Evolutionary conservation across 2,797 vertebrate genomes (phyloP), one percentile per base, ranked within the genome.

Genomic region (Craterocephalus amniculus): DNA sequence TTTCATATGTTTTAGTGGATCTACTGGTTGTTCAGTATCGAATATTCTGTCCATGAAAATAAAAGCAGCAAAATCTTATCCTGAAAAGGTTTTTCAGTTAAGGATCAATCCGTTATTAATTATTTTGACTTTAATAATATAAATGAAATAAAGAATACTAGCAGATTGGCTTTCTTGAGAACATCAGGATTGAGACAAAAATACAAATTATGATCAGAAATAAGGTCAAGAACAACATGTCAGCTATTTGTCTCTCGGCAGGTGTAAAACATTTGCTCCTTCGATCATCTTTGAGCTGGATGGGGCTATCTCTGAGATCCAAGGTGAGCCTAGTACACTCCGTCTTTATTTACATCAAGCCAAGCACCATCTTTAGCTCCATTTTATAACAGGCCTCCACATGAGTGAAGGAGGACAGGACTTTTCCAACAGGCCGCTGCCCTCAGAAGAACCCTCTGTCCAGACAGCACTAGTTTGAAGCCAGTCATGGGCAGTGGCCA

Each of bases 401-500:
- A 59, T 0, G n/a, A 68, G 52, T 11, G 18, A 49, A 31, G 29
- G 31, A 20, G 26, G 20, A 45, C 27, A 34, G 56, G 62, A 73
- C 49, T 60, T 63, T 6, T 72, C 58, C 48, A 45, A 65, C 59
- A 85, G 83, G 82, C 60, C 78, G 65, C 24, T 27, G 40, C 55
- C 63, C 67, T 70, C 76, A 62, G 67, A 76, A 58, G 72, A 69
- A 64, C 45, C 69, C 52, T 71, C 27, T 36, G 36, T 67, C 72
- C 65, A 78, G 69, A 70, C 79, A 78, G 62, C 78, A 75, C 70
- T 32, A 35, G 64, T 63, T 77, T 58, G 74, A 66, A 84, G 77
- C 61, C 80, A 75, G 64, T 45, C 11, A 78, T 82, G 85, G 90
- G 86, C 85, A 87, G 83, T 88, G 91, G 87, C 90, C 85, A 80